phyloP scores from a whole-genome alignment of 2,888 invertebrate species.

The Norana najaformis region DNA sequence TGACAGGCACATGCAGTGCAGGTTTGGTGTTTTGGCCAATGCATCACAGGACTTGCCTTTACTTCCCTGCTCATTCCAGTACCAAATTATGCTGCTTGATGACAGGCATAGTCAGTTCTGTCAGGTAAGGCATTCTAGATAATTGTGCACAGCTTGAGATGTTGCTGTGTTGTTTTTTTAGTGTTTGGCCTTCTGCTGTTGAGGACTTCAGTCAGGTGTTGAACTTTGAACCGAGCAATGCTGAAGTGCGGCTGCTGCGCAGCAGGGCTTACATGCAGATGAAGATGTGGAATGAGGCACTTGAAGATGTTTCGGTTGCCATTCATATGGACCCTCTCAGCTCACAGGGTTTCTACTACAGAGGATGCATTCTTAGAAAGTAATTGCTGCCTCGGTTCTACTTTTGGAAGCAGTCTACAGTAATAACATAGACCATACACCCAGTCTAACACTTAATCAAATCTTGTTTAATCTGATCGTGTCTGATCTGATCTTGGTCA shows the following conservation, averaged over 20 bases:
- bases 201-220: slow-evolving; percentile 60
- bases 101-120: too few relatives aligned
- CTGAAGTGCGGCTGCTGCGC: slow-evolving; percentile 55
- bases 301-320: slow-evolving; percentile 61
- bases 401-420: not conserved
- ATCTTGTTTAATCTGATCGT: not conserved
- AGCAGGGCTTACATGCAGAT: slow-evolving; percentile 57
- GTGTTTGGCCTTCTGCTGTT: slow-evolving; percentile 48
- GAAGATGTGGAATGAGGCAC: slow-evolving; percentile 55
- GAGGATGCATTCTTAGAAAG: slow-evolving; percentile 61
- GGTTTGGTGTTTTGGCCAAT: too few relatives aligned
- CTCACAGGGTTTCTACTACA: slow-evolving; percentile 59
- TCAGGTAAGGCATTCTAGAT: too few relatives aligned
- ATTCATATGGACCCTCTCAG: slow-evolving; percentile 60
- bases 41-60: too few relatives aligned
- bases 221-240: slow-evolving; percentile 54
- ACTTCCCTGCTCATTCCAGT: too few relatives aligned
- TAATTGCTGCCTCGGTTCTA: slow-evolving; percentile 42
- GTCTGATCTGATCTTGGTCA: too few relatives aligned
- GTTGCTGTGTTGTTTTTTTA: not conserved
- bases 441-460: not conserved
- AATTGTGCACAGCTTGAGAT: not conserved
- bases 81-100: too few relatives aligned
- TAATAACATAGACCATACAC: not conserved
- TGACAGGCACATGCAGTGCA: too few relatives aligned